Percentiles rank a stretch among this genome's conserved stretches.
Conservation (phyloP, 1,140 invertebrate genomes). For the Colletes latitarsis region DNA sequence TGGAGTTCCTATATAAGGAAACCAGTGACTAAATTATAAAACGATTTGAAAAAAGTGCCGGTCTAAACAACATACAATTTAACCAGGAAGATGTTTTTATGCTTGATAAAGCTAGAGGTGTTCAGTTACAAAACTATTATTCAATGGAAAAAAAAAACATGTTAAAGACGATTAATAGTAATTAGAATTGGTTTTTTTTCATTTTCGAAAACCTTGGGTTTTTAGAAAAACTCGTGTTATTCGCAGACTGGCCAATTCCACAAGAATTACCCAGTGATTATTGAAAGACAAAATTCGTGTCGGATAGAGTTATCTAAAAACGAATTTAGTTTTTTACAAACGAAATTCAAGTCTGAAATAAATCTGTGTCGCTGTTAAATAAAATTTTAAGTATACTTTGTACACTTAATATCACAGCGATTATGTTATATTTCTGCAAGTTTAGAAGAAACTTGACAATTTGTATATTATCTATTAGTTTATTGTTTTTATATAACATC, state of each 20-base stretch:
- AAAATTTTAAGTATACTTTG: background rate
- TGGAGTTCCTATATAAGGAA: slow-evolving; percentile 4
- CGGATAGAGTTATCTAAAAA: background rate
- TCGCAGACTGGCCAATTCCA: too few relatives aligned
- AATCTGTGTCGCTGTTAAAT: background rate
- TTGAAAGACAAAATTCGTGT: too few relatives aligned
- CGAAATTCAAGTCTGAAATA: background rate
- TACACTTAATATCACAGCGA: background rate
- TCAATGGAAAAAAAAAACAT: background rate
- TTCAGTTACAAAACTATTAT: background rate
- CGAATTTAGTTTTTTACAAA: background rate
- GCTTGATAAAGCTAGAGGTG: background rate
- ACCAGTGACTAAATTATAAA: slow-evolving; percentile 5
- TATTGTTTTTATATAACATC: background rate
- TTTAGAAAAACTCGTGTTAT: too few relatives aligned
- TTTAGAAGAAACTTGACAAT: slow-evolving; percentile 1
- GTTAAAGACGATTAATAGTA: background rate
- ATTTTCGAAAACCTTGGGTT: background rate
- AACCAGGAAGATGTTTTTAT: background rate
- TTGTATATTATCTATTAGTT: background rate
- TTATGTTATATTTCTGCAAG: background rate
- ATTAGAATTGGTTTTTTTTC: background rate
- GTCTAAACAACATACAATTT: background rate
- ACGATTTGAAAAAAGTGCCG: background rate
- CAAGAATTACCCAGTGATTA: too few relatives aligned